A percentile compares a stretch with the other conserved stretches of the same genome.
These are phyloP conservation scores for Plecturocebus donacophilus DNA, from an alignment of 2,113 vertebrate genomes.

Conservation along the genomic window DNA sequence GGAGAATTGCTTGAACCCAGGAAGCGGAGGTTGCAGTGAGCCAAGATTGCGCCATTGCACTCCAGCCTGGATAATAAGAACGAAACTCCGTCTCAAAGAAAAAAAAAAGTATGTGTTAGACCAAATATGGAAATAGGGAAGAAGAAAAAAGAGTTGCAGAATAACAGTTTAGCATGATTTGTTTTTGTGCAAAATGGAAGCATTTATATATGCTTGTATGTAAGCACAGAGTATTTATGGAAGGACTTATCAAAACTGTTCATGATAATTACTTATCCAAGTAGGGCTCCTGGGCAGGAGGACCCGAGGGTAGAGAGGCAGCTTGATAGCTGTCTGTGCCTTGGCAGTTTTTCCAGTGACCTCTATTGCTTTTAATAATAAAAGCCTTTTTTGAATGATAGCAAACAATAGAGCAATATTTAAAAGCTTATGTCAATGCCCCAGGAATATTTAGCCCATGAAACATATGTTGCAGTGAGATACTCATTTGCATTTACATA, in stretches of 20 bases:
- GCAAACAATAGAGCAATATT: neutral
- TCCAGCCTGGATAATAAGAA: no score
- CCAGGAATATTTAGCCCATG: neutral
- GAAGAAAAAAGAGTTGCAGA: neutral
- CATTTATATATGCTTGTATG: neutral
- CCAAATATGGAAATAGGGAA: neutral
- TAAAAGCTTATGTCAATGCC: neutral
- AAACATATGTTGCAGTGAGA: neutral
- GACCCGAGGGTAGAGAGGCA: no score
- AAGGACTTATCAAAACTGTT: neutral
- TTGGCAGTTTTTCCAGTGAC: neutral
- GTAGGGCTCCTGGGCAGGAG: neutral
- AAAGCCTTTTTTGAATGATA: slow-evolving; percentile 39
- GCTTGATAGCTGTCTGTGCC: neutral
- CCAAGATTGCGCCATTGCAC: no score
- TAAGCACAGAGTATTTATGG: slow-evolving; percentile 12
- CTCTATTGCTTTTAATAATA: slow-evolving; percentile 4
- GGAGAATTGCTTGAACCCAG: no score
- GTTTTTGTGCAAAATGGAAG: slow-evolving; percentile 30
- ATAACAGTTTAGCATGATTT: neutral
- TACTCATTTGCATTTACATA: neutral
- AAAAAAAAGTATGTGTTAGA: neutral
- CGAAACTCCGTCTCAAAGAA: no score
- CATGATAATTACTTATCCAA: neutral
- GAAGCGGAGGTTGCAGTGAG: no score